Conservation (phyloP, 1,140 invertebrate genomes). For the Pollicipes pollicipes region DNA sequence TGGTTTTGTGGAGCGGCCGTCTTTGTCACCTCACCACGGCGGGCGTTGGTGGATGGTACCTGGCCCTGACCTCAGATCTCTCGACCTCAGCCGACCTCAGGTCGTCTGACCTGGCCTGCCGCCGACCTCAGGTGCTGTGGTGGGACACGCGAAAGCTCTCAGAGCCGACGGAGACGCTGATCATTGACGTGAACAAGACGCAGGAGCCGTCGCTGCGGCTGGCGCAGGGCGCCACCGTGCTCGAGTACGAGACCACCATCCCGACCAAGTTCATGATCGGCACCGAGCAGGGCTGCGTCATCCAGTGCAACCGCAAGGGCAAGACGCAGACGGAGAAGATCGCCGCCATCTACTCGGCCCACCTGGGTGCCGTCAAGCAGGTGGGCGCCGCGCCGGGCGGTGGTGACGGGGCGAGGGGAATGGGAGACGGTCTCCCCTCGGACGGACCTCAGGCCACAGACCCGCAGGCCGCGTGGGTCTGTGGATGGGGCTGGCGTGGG, state of each 20-base stretch:
- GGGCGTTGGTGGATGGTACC: no score
- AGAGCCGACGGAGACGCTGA: constrained; percentile 57
- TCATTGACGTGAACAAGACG: constrained; percentile 55
- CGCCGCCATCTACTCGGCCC: constrained; percentile 48
- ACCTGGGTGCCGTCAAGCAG: constrained; percentile 70
- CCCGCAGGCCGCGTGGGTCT: no score
- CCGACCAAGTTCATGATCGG: constrained; percentile 64
- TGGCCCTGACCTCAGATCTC: no score
- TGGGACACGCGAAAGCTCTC: constrained; percentile 76
- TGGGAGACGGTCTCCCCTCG: no score
- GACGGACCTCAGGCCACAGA: no score
- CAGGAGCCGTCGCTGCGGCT: constrained; percentile 24
- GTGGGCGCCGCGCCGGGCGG: no score
- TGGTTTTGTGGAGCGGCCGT: no score
- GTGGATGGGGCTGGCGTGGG: no score
- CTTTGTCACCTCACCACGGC: constrained; percentile 2
- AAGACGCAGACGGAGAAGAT: constrained; percentile 27
- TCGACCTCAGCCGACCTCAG: no score
- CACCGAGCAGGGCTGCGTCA: constrained; percentile 43
- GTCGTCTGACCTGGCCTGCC: no score
- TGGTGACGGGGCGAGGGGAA: no score
- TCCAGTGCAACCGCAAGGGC: constrained; percentile 19
- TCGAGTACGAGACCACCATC: constrained; percentile 81
- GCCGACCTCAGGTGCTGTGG: constrained; percentile 40
- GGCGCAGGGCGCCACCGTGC: constrained; percentile 55